Evolutionary conservation across 2,888 invertebrate species (phyloP), one percentile per base, ranked within the genome.

Genomic region (Ctena decussata): DNA sequence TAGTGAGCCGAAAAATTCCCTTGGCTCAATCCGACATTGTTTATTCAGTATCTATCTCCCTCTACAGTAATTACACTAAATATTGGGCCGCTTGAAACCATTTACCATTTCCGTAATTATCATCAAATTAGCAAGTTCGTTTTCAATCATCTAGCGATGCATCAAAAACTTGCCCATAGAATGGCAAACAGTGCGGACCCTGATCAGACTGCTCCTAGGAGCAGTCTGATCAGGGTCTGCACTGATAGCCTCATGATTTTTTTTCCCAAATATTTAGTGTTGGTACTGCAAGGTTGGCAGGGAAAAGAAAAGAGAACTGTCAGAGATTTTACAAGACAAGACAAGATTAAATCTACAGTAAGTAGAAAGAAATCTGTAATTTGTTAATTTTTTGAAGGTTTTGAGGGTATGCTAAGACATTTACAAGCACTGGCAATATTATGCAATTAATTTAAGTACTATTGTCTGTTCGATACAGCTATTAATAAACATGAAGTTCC

Each of bases 1-100:
- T 35, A 77, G 77, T 70, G 70, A 70, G 77, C 70, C 77, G 53
- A 49, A 70, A 70, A 77, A 77, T 70, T 46, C 35, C 35, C 21
- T 77, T 77, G 77, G 77, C 77, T 46, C 41, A 70, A 15, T 24
- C 70, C 27, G 11, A 37, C 65, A 76, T 30, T 76, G 76, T 65
- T 76, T 65, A 27, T 60, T 65, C 65, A 76, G 65, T 60, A 60
- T 76, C 41, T 39, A 77, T 41, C 32, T 24, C 65, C 35, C 32
- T 53, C 18, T 53, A n/a, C n/a, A n/a, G n/a, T n/a, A n/a, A n/a
- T n/a, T n/a, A n/a, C n/a, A n/a, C n/a, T n/a, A n/a, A n/a, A n/a
- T n/a, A n/a, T n/a, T n/a, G n/a, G n/a, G n/a, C n/a, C n/a, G n/a
- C n/a, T n/a, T n/a, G n/a, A n/a, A n/a, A n/a, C n/a, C n/a, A n/a